Evolutionary conservation across 2,113 vertebrate genomes (phyloP), one percentile per base, ranked within the genome.

Genomic region (Silurus meridionalis): DNA sequence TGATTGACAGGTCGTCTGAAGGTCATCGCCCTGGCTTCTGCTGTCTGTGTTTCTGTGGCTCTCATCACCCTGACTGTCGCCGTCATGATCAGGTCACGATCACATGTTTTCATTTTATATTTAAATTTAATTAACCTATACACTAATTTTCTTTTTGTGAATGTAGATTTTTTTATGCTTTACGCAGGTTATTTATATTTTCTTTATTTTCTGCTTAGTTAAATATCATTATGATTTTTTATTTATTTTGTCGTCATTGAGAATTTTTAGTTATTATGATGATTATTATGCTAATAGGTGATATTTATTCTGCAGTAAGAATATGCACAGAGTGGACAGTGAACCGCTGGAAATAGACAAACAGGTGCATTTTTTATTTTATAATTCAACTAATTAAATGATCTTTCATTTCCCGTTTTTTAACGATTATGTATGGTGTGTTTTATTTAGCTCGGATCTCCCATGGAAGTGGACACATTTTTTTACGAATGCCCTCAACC

Each of bases 41-140:
- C 94, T 4, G 93, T 95, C 74, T 94, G 94, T 5, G 94, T 95
- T 87, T 95, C 94, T 83, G 92, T 94, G 4, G 94, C 90, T 10
- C 94, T 95, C 89, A 95, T 95, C 91, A 94, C 93, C 46, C 90
- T 95, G n/a, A 95, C 95, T 0, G 93, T 95, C 87, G 92, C 94
- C 66, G 90, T 95, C 71, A 95, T 95, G 94, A 95, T 95, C 91
- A 95, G 95, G 94, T 95, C 90, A 91, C 71, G n/a, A n/a, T 69
- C 55, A 13, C 0, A 83, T 74, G 4, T 64, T 28, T 4, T 48
- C 17, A 3, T 46, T 55, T 52, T 2, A 74, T 37, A 15, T 63
- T 80, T 9, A 21, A n/a, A n/a, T 81, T 37, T 37, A 37, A 37
- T 37, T 3, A 37, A 37, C 1, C 37, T 2, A 37, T 37, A 37